A percentile compares a stretch with the other conserved stretches of the same genome.
Evolutionary conservation across 2,888 invertebrate species (phyloP).

Genomic region (Taenaris catops): DNA sequence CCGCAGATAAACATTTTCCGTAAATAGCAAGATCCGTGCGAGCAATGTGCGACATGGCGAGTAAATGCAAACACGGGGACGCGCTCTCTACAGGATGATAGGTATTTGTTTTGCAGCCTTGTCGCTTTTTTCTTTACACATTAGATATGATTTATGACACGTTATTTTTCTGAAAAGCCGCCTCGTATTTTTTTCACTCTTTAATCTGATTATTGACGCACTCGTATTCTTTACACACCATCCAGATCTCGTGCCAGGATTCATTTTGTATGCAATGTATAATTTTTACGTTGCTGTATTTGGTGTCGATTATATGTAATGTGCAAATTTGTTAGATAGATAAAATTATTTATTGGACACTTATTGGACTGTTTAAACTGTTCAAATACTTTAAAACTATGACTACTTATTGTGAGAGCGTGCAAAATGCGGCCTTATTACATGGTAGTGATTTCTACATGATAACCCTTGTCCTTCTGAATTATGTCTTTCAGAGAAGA

Average conservation of each 20-base stretch:
- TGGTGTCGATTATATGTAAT: no score
- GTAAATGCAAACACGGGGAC: constrained; percentile 40
- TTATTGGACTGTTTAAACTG: no score
- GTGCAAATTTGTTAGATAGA: constrained; percentile 1
- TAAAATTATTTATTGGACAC: no score
- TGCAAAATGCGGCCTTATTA: no score
- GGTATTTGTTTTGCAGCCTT: constrained; percentile 64
- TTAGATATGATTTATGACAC: constrained; percentile 68
- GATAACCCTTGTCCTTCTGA: no score
- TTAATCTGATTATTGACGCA: constrained; percentile 60
- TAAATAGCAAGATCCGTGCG: constrained; percentile 14
- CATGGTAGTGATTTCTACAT: constrained; percentile 61
- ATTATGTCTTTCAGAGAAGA: no score
- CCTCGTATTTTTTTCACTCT: constrained; percentile 57
- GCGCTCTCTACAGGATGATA: constrained; percentile 41
- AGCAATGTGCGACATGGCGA: constrained; percentile 14
- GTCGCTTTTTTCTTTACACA: constrained; percentile 61
- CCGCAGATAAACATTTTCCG: constrained; percentile 4
- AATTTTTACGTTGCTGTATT: no score
- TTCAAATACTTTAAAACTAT: no score
- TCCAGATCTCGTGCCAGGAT: no score
- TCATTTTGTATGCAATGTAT: no score
- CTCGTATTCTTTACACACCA: constrained; percentile 31
- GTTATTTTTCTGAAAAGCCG: constrained; percentile 75
- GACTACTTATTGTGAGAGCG: no score